Evolutionary conservation across 2,888 invertebrate species (phyloP).

Genomic region (Thereva nobilitata): DNA sequence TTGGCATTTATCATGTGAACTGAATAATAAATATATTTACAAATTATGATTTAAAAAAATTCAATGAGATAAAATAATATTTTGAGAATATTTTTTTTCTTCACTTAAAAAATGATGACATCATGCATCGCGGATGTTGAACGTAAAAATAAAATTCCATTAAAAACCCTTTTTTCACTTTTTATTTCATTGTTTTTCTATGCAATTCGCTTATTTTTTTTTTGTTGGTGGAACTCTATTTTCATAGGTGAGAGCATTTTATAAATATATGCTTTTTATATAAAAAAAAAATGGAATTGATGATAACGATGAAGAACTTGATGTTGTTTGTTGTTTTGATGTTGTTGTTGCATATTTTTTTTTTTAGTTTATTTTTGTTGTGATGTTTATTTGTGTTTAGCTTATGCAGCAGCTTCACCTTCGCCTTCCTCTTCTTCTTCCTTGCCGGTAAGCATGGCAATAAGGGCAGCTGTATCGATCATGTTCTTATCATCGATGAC

Average conservation of each 20-base stretch:
- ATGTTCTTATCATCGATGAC: slow-evolving; percentile 87
- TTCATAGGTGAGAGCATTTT: slow-evolving; percentile 34
- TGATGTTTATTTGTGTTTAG: not conserved
- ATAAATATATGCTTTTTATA: slow-evolving; percentile 4
- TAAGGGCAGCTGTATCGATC: slow-evolving; percentile 86
- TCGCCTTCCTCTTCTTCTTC: slow-evolving; percentile 73
- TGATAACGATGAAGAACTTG: slow-evolving; percentile 34
- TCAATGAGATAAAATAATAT: no score
- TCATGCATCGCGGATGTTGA: slow-evolving; percentile 17
- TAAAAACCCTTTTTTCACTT: slow-evolving; percentile 34
- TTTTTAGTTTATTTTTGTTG: slow-evolving; percentile 23
- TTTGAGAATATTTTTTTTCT: slow-evolving; percentile 14
- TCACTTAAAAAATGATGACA: not conserved
- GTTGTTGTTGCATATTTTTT: slow-evolving; percentile 21
- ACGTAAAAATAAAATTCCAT: slow-evolving; percentile 33
- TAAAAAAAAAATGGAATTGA: slow-evolving; percentile 37
- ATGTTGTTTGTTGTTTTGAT: slow-evolving; percentile 18
- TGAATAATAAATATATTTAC: slow-evolving; percentile 31
- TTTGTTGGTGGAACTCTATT: slow-evolving; percentile 27
- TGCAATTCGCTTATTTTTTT: not conserved
- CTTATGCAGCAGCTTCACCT: slow-evolving; percentile 59
- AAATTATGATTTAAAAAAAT: slow-evolving; percentile 19
- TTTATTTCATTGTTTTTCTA: slow-evolving; percentile 31
- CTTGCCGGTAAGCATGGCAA: slow-evolving; percentile 85
- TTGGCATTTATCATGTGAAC: slow-evolving; percentile 37